Conservation (phyloP, 2,888 invertebrate genomes). For the Mimachlamys varia region DNA sequence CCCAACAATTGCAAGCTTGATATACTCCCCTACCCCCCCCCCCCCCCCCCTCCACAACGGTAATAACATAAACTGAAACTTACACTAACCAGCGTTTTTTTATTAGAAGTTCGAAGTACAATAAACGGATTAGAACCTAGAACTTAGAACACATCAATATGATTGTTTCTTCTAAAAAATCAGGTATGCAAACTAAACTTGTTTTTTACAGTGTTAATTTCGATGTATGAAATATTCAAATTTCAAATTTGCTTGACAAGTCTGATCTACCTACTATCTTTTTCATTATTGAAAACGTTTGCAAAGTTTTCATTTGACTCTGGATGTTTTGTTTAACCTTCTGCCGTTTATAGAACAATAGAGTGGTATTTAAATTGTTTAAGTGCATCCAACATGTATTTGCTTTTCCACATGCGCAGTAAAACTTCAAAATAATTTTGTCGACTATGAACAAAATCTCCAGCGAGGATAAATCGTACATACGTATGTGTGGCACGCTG, state of each 20-base stretch:
- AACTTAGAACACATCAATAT: too few species aligned
- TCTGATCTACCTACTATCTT: too few species aligned
- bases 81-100: too few species aligned
- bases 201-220: background rate
- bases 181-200: background rate
- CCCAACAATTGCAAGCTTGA: too few species aligned
- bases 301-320: background rate
- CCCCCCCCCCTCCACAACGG: too few species aligned
- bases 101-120: too few species aligned
- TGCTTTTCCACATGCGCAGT: background rate
- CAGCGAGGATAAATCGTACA: background rate
- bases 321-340: background rate
- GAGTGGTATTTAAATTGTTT: background rate
- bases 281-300: background rate
- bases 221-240: background rate
- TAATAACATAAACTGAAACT: too few species aligned
- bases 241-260: too few species aligned
- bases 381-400: background rate
- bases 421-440: background rate
- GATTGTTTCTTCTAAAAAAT: too few species aligned
- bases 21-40: too few species aligned
- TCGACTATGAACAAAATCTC: background rate
- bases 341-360: constrained; percentile 17
- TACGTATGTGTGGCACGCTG: background rate
- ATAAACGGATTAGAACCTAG: too few species aligned